Base-by-base conservation (phyloP, 1,140 invertebrate species). In the Oreohelix idahoensis region DNA sequence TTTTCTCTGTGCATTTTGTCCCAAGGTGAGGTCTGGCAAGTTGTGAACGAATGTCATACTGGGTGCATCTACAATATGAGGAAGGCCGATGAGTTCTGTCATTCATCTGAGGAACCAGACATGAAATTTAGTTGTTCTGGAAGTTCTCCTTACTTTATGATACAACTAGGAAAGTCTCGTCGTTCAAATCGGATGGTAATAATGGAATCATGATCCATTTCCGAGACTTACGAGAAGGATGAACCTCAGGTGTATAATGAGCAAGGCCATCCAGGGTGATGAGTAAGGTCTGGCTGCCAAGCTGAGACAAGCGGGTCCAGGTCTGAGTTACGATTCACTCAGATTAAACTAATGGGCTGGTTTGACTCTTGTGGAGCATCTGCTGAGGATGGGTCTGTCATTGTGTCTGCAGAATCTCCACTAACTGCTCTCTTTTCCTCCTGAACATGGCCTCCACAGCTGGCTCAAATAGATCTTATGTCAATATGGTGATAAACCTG, bases 1-100 rank as follows among this genome's bases (percentile, higher is more conserved):
- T 85, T 85, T 51, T 81, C 79, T 32, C 36, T 11, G 70, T 81
- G 73, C 32, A 81, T 39, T n/a, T 74, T 70, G 53, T 79, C 78
- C n/a, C 38, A 53, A 13, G 23, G 0, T 79, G 66, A 70, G 13
- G 42, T 1, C 4, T 32, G 77, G 36, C 17, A 17, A 8, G n/a
- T 49, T 49, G 10, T 20, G 35, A 58, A 17, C n/a, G n/a, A n/a
- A n/a, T n/a, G 45, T n/a, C 2, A 49, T 13, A 1, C 8, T 45
- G 51, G n/a, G n/a, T 29, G 76, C n/a, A 49, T 20, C 49, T 53
- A n/a, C 49, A 29, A n/a, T 78, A 38, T 36, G 45, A 35, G 5
- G 76, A 23, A 29, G 38, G 49, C 20, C 49, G 26, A 20, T 39
- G 39, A 69, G 53, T 13, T 10, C 35, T 8, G 2, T 79, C 63